Conservation (phyloP, 2,797 vertebrate species). For the Malurus splendens region DNA sequence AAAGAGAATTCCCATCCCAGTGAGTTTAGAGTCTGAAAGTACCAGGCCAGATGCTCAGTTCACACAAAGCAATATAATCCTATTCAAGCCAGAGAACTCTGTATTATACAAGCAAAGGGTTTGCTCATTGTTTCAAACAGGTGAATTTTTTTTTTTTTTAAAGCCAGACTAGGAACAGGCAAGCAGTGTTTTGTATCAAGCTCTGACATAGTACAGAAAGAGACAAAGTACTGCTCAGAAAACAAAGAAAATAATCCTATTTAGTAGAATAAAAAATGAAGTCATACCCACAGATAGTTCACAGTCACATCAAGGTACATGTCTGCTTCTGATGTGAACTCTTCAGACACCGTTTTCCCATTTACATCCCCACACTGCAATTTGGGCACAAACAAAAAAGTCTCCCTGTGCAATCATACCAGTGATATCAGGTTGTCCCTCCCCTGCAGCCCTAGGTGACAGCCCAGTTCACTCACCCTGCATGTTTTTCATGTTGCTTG, state of each 20-base stretch:
- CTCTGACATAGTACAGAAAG: not conserved
- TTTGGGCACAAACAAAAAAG: not conserved
- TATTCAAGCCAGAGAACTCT: not conserved
- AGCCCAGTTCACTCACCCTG: not conserved
- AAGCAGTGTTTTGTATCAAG: not conserved
- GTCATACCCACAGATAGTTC: conserved; percentile 36
- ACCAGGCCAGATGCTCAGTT: not conserved
- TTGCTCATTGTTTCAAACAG: not conserved
- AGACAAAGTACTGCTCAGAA: not conserved
- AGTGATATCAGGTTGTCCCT: not conserved
- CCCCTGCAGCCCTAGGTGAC: not conserved
- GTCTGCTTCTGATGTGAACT: conserved; percentile 14
- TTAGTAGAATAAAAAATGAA: conserved; percentile 1
- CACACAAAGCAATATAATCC: conserved; percentile 4
- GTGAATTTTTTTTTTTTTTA: not conserved
- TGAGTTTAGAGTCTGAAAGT: not conserved
- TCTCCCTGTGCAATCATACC: not conserved
- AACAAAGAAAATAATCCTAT: not conserved
- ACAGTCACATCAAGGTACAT: conserved; percentile 34
- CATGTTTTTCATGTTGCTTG: not conserved
- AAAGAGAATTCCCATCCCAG: not conserved
- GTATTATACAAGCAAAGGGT: not conserved
- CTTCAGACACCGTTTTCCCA: not conserved
- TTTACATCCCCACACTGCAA: not conserved
- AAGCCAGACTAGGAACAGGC: not conserved